Conservation (phyloP, 2,888 invertebrate genomes). For the Ypsolopha scabrella region DNA sequence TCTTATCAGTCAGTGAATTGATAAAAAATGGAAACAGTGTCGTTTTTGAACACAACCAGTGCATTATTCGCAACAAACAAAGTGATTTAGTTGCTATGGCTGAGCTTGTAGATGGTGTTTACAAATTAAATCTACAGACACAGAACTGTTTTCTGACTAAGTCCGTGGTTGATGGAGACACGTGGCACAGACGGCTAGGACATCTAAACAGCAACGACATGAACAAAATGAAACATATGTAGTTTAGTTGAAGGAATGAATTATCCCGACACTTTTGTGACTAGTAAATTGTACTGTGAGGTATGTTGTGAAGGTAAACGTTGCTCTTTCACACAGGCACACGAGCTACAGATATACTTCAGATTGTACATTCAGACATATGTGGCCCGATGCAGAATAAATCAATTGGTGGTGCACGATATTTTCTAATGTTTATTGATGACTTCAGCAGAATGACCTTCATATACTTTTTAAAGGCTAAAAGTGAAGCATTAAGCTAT, state of each 20-base stretch:
- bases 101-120: slow-evolving; percentile 3
- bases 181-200: slow-evolving; percentile 1
- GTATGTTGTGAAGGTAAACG: slow-evolving; percentile 9
- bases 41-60: slow-evolving; percentile 2
- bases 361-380: slow-evolving; percentile 4
- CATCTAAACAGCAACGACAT: slow-evolving; percentile 1
- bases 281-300: slow-evolving; percentile 5
- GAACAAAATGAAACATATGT: slow-evolving; percentile 2
- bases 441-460: slow-evolving; percentile 3
- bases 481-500: slow-evolving; percentile 4
- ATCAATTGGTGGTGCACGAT: background rate
- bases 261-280: background rate
- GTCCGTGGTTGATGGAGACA: background rate
- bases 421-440: background rate
- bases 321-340: background rate
- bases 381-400: slow-evolving; percentile 7
- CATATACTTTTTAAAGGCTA: background rate
- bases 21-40: slow-evolving; percentile 8
- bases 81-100: slow-evolving; percentile 4
- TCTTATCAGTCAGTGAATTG: slow-evolving; percentile 8
- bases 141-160: background rate
- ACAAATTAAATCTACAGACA: background rate
- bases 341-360: background rate
- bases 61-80: slow-evolving; percentile 4
- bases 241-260: background rate